phyloP scores from a whole-genome alignment of 2,797 vertebrate genomes.

The Platyrinchus mystaceus region DNA sequence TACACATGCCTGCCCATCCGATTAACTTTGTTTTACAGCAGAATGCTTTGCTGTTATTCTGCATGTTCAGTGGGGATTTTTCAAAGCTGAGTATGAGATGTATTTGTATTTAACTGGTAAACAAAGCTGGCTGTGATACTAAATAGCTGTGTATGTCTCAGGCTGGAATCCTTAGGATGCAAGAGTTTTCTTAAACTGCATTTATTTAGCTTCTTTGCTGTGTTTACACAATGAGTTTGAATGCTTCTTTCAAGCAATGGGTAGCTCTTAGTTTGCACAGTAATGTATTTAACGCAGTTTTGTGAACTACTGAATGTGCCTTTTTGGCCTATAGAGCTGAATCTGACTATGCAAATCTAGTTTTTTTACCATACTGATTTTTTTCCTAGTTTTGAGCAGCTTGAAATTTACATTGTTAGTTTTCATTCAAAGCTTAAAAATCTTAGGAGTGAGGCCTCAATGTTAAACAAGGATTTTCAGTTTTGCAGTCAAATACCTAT shows the following conservation, averaged over 20 bases:
- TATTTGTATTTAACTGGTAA: not conserved
- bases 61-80: not conserved
- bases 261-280: not conserved
- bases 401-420: not conserved
- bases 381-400: not conserved
- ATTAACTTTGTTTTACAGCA: not conserved
- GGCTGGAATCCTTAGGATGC: not conserved
- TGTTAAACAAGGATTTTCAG: not conserved
- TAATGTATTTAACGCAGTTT: not conserved
- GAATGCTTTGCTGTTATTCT: not conserved
- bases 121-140: not conserved
- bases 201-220: not conserved
- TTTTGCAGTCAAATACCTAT: not conserved
- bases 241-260: not conserved
- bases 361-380: not conserved
- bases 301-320: not conserved
- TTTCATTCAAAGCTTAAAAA: not conserved
- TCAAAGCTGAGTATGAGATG: not conserved
- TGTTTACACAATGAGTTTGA: not conserved
- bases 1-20: not conserved
- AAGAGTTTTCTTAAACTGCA: not conserved
- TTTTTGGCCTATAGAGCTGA: not conserved
- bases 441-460: not conserved
- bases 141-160: not conserved
- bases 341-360: not conserved